These are phyloP conservation scores for Yponomeuta malinellus DNA, from an alignment of 2,888 invertebrate genomes.

Conservation along the genomic window DNA sequence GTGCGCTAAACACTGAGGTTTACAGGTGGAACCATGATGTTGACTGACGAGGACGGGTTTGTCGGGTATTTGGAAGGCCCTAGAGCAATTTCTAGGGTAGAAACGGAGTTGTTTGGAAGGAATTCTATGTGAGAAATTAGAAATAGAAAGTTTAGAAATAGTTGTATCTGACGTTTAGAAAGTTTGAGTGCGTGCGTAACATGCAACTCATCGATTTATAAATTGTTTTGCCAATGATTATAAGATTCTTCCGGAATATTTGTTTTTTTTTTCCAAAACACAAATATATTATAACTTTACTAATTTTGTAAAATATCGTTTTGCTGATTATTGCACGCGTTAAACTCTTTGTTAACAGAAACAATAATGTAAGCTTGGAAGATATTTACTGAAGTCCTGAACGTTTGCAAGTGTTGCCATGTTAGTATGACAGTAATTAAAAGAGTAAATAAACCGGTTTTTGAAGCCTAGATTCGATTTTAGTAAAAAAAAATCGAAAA, in stretches of 20 bases:
- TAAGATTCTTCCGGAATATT: background rate
- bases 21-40: background rate
- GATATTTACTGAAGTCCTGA: background rate
- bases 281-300: background rate
- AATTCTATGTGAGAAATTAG: constrained; percentile 7
- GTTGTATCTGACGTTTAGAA: constrained; percentile 12
- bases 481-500: background rate
- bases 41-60: background rate
- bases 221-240: background rate
- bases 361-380: background rate
- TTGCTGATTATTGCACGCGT: no score
- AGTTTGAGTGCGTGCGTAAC: constrained; percentile 6
- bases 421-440: background rate
- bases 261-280: background rate
- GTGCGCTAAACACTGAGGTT: background rate
- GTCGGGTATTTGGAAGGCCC: background rate
- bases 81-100: background rate
- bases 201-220: background rate
- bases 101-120: constrained; percentile 1
- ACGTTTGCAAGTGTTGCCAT: background rate
- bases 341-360: background rate
- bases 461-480: background rate
- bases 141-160: constrained; percentile 14
- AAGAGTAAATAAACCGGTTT: background rate
- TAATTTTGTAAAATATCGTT: no score